A percentile compares a stretch with the other conserved stretches of the same genome.
Evolutionary conservation across 2,797 vertebrate genomes (phyloP).

Genomic region (Brachymystax lenok): DNA sequence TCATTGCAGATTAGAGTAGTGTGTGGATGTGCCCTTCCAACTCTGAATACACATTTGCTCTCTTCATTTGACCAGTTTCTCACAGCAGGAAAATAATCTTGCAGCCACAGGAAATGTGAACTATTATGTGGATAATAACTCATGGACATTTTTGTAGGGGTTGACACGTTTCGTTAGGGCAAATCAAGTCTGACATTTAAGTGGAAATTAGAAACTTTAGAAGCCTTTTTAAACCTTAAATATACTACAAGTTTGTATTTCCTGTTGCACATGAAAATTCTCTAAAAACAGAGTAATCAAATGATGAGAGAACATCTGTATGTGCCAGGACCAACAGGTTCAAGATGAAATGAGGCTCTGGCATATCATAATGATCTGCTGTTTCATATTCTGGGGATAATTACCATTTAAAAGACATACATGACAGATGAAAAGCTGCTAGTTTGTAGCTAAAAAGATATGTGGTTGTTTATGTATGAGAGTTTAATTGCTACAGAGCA

Average conservation of each 20-base stretch:
- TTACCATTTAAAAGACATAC: slow-evolving; percentile 26
- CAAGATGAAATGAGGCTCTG: slow-evolving; percentile 28
- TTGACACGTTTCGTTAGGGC: too few relatives aligned
- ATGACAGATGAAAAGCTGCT: slow-evolving; percentile 9
- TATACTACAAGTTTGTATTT: too few relatives aligned
- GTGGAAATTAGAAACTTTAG: too few relatives aligned
- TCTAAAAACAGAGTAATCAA: too few relatives aligned
- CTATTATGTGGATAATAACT: too few relatives aligned
- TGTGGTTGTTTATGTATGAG: not conserved
- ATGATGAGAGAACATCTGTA: not conserved
- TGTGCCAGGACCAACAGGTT: slow-evolving; percentile 21
- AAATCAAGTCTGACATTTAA: too few relatives aligned
- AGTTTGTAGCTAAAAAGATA: not conserved
- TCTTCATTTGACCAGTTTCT: too few relatives aligned
- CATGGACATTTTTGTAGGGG: too few relatives aligned
- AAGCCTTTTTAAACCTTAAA: too few relatives aligned
- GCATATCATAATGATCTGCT: slow-evolving; percentile 1
- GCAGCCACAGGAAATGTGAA: too few relatives aligned
- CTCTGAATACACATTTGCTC: not conserved
- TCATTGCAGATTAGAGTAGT: not conserved
- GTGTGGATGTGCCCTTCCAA: not conserved
- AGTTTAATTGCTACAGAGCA: slow-evolving; percentile 36
- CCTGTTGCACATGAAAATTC: too few relatives aligned
- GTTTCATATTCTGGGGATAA: slow-evolving; percentile 17
- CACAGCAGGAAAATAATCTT: too few relatives aligned